Evolutionary conservation across 2,888 invertebrate species (phyloP).

Genomic region (Liopterus haemorrhoidalis): DNA sequence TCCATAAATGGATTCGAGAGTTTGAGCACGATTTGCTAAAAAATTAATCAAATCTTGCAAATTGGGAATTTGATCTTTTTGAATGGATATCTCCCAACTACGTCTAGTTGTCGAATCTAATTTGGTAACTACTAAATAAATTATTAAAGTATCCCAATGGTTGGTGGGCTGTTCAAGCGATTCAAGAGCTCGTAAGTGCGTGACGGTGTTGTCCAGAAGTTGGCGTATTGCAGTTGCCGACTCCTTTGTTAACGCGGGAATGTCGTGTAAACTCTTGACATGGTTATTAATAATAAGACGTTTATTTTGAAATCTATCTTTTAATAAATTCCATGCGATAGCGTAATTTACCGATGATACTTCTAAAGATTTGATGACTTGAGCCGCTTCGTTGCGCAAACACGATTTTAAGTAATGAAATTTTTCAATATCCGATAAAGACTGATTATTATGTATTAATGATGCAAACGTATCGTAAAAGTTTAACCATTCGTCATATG

Average conservation of each 20-base stretch:
- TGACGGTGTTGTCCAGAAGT: slow-evolving; percentile 20
- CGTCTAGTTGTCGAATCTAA: slow-evolving; percentile 27
- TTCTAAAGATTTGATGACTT: slow-evolving; percentile 21
- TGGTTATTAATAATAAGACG: slow-evolving; percentile 17
- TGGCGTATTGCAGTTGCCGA: slow-evolving; percentile 8
- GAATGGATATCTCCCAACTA: slow-evolving; percentile 26
- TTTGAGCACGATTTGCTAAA: not conserved
- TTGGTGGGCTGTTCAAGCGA: slow-evolving; percentile 29
- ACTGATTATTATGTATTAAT: slow-evolving; percentile 15
- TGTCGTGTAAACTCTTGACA: slow-evolving; percentile 17
- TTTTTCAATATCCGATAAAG: slow-evolving; percentile 17
- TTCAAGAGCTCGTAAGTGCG: slow-evolving; percentile 32
- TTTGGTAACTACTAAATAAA: slow-evolving; percentile 25
- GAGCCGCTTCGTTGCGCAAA: slow-evolving; percentile 17
- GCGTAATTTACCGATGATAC: slow-evolving; percentile 18
- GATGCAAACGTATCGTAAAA: slow-evolving; percentile 21
- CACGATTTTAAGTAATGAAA: slow-evolving; percentile 20
- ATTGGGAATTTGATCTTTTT: slow-evolving; percentile 3
- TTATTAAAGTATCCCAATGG: slow-evolving; percentile 31
- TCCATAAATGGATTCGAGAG: not conserved
- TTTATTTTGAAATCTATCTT: slow-evolving; percentile 20
- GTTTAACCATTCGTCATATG: slow-evolving; percentile 12
- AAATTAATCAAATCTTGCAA: slow-evolving; percentile 1
- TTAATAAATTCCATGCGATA: slow-evolving; percentile 20
- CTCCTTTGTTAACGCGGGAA: slow-evolving; percentile 7